A percentile compares a stretch with the other conserved stretches of the same genome.
Conservation (phyloP, 2,113 vertebrate species). For the Hydropotes inermis region DNA sequence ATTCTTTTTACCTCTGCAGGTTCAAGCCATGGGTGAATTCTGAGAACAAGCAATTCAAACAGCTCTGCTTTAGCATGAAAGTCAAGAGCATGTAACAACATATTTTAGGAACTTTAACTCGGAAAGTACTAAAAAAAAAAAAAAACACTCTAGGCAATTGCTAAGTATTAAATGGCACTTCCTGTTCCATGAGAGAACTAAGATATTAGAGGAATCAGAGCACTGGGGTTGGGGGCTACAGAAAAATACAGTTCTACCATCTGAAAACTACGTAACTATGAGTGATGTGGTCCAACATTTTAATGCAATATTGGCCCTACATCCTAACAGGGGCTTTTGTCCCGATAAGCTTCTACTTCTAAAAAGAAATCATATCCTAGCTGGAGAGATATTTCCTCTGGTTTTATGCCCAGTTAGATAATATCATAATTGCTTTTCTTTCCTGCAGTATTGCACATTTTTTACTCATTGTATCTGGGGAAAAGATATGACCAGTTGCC, state of each 20-base stretch:
- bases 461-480: not conserved
- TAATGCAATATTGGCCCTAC: not conserved
- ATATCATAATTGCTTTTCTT: not conserved
- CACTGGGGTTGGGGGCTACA: accelerated
- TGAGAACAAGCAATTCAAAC: constrained; percentile 4
- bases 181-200: not conserved
- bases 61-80: not conserved
- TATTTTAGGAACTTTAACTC: constrained; percentile 18
- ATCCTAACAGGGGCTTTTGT: not conserved
- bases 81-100: not conserved
- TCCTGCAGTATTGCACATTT: not conserved
- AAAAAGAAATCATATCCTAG: not conserved
- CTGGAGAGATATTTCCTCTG: not conserved
- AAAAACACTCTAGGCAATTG: not conserved
- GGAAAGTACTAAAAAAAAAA: not conserved
- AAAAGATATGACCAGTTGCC: not conserved
- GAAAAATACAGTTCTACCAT: accelerated
- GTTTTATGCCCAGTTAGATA: constrained; percentile 22
- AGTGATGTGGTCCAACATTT: not conserved
- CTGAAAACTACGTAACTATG: not conserved
- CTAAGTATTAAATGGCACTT: not conserved
- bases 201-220: not conserved
- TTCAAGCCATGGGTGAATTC: not conserved
- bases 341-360: not conserved
- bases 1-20: not conserved